Evolutionary conservation across 2,797 vertebrate species (phyloP), one percentile per base, ranked within the genome.

Genomic region (Lacerta agilis): DNA sequence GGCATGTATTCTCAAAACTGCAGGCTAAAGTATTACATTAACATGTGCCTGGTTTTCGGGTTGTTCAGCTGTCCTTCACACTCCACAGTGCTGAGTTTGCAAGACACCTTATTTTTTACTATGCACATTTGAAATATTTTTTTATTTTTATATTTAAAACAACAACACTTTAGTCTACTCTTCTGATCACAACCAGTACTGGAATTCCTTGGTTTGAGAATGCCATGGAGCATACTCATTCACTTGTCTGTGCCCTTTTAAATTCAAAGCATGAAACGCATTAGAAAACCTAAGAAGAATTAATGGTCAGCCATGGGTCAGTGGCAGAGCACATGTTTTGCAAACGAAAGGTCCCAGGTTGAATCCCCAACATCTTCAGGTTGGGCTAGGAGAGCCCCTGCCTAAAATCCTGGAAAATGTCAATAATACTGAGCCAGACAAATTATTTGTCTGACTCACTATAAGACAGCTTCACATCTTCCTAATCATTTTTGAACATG

Each of bases 71-170:
- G 91, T 85, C 0, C 0, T 91, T 89, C 58, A 1, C 23, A 84
- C 84, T 38, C 87, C 43, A 23, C 75, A 90, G 73, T 93, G 91
- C 49, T 55, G 49, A 15, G 13, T 93, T 95, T 92, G 85, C 58
- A 89, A 88, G 90, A 78, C 25, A 49, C 38, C 84, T 89, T 92
- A 86, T 89, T 92, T 87, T 76, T 58, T 38, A 85, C 71, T 41
- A 81, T 33, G 64, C 15, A 55, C 72, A n/a, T 87, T 75, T 92
- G 83, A 78, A 92, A 72, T 89, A 83, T 88, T 93, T 86, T 86
- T 79, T 82, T 92, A 87, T 94, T 89, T 93, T 86, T 79, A 83
- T 92, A 88, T 94, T 91, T 91, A 76, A 86, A 90, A 27, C 2
- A 78, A 66, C 86, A 73, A 78, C 91, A 89, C 90, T 88, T 17